phyloP scores from a whole-genome alignment of 2,113 vertebrate species.

The Procavia capensis region DNA sequence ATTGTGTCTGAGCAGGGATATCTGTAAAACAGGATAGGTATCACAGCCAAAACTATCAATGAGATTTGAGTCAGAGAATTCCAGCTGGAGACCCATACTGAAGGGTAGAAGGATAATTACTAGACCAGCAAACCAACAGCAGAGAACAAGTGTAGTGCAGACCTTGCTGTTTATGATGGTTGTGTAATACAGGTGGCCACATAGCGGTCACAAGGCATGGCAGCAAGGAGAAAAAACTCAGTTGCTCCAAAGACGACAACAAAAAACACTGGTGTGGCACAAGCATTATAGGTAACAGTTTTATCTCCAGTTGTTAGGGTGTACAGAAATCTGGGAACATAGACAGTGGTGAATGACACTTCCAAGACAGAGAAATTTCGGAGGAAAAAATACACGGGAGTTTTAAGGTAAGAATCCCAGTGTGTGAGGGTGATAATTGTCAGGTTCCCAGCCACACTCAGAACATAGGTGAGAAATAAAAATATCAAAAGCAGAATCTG shows the following conservation, averaged over 20 bases:
- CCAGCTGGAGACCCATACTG: slow-evolving; percentile 66
- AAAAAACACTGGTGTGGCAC: slow-evolving; percentile 72
- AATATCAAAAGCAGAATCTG: slow-evolving; percentile 62
- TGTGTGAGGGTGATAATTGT: slow-evolving; percentile 68
- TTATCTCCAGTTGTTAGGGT: slow-evolving; percentile 64
- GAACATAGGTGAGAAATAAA: slow-evolving; percentile 61
- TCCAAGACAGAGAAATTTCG: slow-evolving; percentile 74
- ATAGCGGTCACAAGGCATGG: slow-evolving; percentile 73
- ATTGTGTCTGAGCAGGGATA: slow-evolving; percentile 71
- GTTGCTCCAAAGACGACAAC: slow-evolving; percentile 67
- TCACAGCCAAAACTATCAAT: slow-evolving; percentile 75
- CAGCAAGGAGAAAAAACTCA: slow-evolving; percentile 75
- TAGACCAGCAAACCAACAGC: slow-evolving; percentile 59
- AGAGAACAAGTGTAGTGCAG: background rate
- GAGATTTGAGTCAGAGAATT: slow-evolving; percentile 71
- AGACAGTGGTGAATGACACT: slow-evolving; percentile 71
- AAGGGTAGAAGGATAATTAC: slow-evolving; percentile 69
- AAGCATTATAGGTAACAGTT: slow-evolving; percentile 67
- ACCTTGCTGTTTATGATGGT: slow-evolving; percentile 65
- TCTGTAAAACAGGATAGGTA: slow-evolving; percentile 65
- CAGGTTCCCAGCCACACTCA: slow-evolving; percentile 68
- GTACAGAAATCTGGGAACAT: slow-evolving; percentile 72
- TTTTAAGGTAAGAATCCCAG: slow-evolving; percentile 66
- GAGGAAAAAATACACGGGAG: slow-evolving; percentile 74
- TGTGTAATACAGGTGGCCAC: slow-evolving; percentile 67